Percentiles rank a stretch among this genome's conserved stretches.
These are phyloP conservation scores for Pteropus rufus DNA, from an alignment of 2,797 vertebrate species.

Conservation along the genomic window DNA sequence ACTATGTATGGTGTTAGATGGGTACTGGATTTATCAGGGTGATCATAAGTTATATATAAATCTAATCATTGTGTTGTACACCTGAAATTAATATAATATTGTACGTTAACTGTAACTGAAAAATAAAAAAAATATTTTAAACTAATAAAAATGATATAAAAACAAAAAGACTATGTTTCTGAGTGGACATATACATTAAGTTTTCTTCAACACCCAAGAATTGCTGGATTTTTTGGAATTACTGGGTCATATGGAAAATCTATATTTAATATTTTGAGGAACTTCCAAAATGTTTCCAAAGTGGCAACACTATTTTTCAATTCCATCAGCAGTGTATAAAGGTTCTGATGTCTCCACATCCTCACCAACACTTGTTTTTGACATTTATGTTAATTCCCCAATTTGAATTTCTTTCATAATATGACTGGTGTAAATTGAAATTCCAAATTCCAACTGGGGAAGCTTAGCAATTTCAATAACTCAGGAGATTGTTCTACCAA, in stretches of 20 bases:
- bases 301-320: not conserved
- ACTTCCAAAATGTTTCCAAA: not conserved
- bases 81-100: too few relatives aligned
- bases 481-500: not conserved
- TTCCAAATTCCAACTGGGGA: not conserved
- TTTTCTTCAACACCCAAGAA: not conserved
- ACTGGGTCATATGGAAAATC: not conserved
- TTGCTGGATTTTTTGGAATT: not conserved
- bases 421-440: not conserved
- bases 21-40: too few relatives aligned
- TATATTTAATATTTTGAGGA: slow-evolving; percentile 16
- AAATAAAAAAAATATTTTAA: too few relatives aligned
- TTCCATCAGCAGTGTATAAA: not conserved
- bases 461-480: not conserved
- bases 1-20: too few relatives aligned
- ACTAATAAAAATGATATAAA: not conserved
- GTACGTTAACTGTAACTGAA: too few relatives aligned
- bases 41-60: too few relatives aligned
- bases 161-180: not conserved
- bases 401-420: not conserved
- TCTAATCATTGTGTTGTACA: too few relatives aligned
- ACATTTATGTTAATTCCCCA: not conserved
- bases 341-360: not conserved
- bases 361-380: not conserved
- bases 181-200: not conserved